phyloP scores from a whole-genome alignment of 2,797 vertebrate genomes.

The Protonibea diacanthus region DNA sequence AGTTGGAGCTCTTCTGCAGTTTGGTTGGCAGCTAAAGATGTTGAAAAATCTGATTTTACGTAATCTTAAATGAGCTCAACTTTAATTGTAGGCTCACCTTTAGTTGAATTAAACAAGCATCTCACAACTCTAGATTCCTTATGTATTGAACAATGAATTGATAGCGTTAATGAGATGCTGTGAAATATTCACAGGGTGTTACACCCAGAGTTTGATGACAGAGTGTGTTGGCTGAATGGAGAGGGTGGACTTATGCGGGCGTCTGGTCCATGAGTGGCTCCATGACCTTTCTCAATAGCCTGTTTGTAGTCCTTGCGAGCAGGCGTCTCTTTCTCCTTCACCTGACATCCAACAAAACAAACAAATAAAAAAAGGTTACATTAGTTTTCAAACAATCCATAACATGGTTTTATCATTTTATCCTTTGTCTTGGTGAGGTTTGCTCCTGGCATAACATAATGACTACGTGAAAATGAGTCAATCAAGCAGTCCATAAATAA shows the following conservation, averaged over 20 bases:
- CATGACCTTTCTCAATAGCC: slow-evolving; percentile 88
- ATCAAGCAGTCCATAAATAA: not conserved
- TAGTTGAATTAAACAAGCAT: not conserved
- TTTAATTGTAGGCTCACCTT: not conserved
- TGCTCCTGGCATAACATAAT: not conserved
- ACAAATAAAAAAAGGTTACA: not conserved
- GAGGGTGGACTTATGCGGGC: slow-evolving; percentile 81
- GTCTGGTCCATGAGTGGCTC: slow-evolving; percentile 93
- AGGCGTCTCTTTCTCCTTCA: slow-evolving; percentile 91
- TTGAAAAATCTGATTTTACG: not conserved
- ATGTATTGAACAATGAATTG: too few species aligned
- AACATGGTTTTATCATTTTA: not conserved
- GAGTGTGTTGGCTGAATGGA: not conserved
- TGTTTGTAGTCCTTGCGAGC: slow-evolving; percentile 88
- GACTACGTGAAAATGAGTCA: not conserved
- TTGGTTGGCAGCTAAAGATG: not conserved
- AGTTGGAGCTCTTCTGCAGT: not conserved
- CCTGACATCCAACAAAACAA: slow-evolving; percentile 75
- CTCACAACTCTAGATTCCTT: not conserved
- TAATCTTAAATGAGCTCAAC: not conserved
- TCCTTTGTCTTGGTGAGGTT: not conserved
- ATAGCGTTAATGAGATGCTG: not conserved
- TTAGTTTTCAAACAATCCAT: not conserved
- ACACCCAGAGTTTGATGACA: too few species aligned
- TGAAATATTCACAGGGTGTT: not conserved